These are phyloP conservation scores for Megamerina dolium DNA, from an alignment of 2,888 invertebrate genomes.

Conservation along the genomic window DNA sequence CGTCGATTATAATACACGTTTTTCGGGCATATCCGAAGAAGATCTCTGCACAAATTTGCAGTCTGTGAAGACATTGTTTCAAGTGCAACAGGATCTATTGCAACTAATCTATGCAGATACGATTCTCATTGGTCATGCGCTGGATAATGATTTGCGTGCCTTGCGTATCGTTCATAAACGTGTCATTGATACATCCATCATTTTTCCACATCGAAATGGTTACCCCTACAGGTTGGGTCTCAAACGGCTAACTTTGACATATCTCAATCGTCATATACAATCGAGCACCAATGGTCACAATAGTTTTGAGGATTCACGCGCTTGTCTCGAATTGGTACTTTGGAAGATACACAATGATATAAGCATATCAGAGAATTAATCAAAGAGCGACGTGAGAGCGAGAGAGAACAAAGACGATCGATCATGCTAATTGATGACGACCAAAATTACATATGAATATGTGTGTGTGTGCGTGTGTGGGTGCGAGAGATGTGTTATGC, in stretches of 20 bases:
- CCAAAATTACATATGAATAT: slow-evolving; percentile 1
- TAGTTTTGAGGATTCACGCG: slow-evolving; percentile 86
- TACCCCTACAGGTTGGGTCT: slow-evolving; percentile 78
- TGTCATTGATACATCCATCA: slow-evolving; percentile 83
- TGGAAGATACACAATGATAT: slow-evolving; percentile 57
- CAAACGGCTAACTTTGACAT: slow-evolving; percentile 65
- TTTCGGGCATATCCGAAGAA: slow-evolving; percentile 79
- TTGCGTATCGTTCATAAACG: slow-evolving; percentile 75
- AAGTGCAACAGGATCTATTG: slow-evolving; percentile 82
- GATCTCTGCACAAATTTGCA: slow-evolving; percentile 55
- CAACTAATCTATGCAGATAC: slow-evolving; percentile 74
- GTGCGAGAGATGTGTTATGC: too few species aligned
- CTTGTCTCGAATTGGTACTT: slow-evolving; percentile 84
- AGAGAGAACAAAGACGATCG: neutral
- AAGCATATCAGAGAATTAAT: slow-evolving; percentile 13
- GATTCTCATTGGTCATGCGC: slow-evolving; percentile 89
- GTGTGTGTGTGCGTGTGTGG: slow-evolving; percentile 2
- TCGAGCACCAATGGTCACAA: slow-evolving; percentile 69
- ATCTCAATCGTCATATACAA: slow-evolving; percentile 79
- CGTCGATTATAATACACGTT: slow-evolving; percentile 91
- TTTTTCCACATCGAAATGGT: slow-evolving; percentile 82
- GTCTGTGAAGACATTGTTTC: slow-evolving; percentile 61
- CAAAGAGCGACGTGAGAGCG: slow-evolving; percentile 8
- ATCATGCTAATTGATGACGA: neutral
- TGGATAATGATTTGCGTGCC: slow-evolving; percentile 89